Conservation (phyloP, 2,888 invertebrate species). For the Coecobrya sp. region DNA sequence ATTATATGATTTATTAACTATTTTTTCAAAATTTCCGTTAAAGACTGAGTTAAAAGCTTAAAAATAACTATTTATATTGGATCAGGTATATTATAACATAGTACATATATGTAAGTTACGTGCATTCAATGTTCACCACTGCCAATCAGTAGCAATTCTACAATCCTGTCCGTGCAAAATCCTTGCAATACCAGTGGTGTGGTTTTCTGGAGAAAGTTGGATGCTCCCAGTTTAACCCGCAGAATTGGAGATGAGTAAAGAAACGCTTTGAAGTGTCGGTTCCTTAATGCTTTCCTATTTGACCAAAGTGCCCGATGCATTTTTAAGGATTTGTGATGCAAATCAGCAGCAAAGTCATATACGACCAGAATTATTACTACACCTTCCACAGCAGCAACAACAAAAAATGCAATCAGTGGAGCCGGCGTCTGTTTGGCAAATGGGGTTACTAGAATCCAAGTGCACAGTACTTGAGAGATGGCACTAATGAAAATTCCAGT, state of each 20-base stretch:
- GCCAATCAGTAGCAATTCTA: slow-evolving; percentile 2
- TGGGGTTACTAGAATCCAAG: not conserved
- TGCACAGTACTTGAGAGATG: not conserved
- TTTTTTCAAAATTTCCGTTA: no score
- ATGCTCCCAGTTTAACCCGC: not conserved
- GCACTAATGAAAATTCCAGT: not conserved
- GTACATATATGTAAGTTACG: no score
- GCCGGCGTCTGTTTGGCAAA: not conserved
- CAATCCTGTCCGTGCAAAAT: not conserved
- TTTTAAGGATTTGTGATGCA: not conserved
- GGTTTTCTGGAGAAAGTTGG: not conserved
- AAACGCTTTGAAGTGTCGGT: not conserved
- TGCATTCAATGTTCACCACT: no score
- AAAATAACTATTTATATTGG: no score
- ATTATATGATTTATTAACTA: no score
- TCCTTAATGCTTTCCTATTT: not conserved
- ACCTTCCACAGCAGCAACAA: not conserved
- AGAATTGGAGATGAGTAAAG: not conserved
- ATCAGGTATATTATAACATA: no score
- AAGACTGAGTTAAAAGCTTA: no score
- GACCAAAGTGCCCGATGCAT: not conserved
- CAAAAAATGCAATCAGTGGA: not conserved
- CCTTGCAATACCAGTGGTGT: not conserved
- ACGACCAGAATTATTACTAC: not conserved
- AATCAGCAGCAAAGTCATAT: not conserved